Evolutionary conservation across 2,113 vertebrate species (phyloP), one percentile per base, ranked within the genome.

Genomic region (Clarias batrachus): DNA sequence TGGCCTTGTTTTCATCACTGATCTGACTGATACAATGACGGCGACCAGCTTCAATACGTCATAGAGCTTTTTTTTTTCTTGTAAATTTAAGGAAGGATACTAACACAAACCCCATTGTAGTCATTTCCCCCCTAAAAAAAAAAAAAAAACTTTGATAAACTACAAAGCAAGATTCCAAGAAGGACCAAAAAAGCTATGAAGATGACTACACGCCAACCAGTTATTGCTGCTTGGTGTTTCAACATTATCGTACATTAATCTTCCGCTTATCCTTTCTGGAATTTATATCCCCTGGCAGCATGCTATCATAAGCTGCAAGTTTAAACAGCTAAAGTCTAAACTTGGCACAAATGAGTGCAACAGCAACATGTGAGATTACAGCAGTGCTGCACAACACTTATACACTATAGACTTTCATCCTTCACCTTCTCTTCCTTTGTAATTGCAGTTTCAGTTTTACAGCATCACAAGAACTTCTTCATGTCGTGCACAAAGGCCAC

Each of bases 21-120:
- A 92, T 92, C n/a, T 83, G 87, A 92, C 82, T 83, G 88, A 90
- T 87, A 85, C 52, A 86, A 79, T 88, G 89, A 88, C 81, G 84
- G 79, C 88, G 88, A 90, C 80, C 77, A 66, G 33, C 56, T 13
- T 33, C 27, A 59, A 2, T 37, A 56, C 56, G 33, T 78, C 25
- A 27, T 5, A 52, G 11, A 52, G 52, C 6, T 6, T 48, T 52
- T n/a, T 78, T 25, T 25, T 78, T n/a, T n/a, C 6, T 27, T 54
- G 19, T 54, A 8, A n/a, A 54, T 77, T 56, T 52, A 77, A 77
- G 48, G 1, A n/a, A 14, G 48, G 19, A 2, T 16, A 56, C 74
- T 17, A 48, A 57, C 14, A 78, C 13, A 33, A 19, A 83, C 48
- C 30, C 27, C 19, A 57, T 6, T 19, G n/a, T 30, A 21, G 54